Base-by-base conservation (phyloP, 2,113 vertebrate genomes). In the Apaloderma vittatum region DNA sequence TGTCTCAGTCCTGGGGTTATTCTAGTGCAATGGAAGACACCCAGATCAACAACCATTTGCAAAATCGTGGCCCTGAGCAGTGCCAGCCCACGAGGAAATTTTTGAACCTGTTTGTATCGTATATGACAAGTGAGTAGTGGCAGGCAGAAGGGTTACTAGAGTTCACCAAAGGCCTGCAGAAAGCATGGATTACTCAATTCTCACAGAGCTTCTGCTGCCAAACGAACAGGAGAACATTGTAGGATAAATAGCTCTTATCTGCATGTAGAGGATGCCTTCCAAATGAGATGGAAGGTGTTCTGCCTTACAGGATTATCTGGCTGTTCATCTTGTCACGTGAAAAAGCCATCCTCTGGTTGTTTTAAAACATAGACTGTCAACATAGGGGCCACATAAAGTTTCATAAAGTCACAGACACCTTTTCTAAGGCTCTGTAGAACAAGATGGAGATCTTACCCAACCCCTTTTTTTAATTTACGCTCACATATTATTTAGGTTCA, bases 211-310 rank as follows among this genome's bases (percentile, higher is more conserved):
- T 78, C 82, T 65, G 24, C 73, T 91, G 87, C 80, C 91, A 88
- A 89, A 71, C 68, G 58, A 88, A 29, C 37, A 71, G n/a, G 34
- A 90, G 76, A 90, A 71, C 48, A 54, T 1, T 67, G 84, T 58
- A 37, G 68, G 65, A 94, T 86, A 93, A 95, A 72, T 67, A 93
- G 78, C 45, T 94, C 76, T 94, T 96, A 95, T 96, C 91, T 94
- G 57, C 57, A 80, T 72, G 61, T 83, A 66, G 57, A 71, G 46
- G 46, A 87, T 93, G 87, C 86, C 63, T 94, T 94, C 90, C 90
- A 76, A 95, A 30, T 82, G 83, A 82, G 70, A 95, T 76, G 85
- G 71, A 94, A 95, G 92, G 77, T 79, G 52, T 80, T 94, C 49
- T 93, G 80, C 81, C 32, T 63, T 57, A 54, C 76, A 82, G 88